Evolutionary conservation across 2,888 invertebrate species (phyloP).

Genomic region (Caenorhabditis sulstoni): DNA sequence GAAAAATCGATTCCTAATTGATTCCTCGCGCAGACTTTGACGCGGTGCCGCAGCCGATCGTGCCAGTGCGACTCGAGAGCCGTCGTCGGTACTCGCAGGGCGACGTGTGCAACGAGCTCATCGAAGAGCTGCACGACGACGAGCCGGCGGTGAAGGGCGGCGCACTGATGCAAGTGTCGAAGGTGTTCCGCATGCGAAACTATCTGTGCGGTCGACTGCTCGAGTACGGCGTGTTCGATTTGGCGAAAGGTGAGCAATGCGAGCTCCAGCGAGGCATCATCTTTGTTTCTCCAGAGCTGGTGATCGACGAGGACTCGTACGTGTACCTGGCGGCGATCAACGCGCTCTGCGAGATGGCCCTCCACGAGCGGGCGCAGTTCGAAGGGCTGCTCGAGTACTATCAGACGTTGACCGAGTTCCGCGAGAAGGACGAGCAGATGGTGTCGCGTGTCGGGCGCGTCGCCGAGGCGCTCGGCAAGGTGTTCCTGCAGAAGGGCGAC

Average conservation of each 20-base stretch:
- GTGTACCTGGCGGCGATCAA: slow-evolving; percentile 75
- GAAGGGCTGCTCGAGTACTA: slow-evolving; percentile 63
- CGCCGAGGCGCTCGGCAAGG: slow-evolving; percentile 71
- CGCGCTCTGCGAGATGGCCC: slow-evolving; percentile 71
- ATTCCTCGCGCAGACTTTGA: neutral
- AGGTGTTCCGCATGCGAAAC: slow-evolving; percentile 23
- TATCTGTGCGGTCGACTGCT: slow-evolving; percentile 28
- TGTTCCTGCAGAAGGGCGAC: slow-evolving; percentile 61
- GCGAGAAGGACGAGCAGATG: slow-evolving; percentile 30
- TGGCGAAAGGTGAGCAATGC: slow-evolving; percentile 46
- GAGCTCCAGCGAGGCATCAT: neutral
- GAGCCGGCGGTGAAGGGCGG: slow-evolving; percentile 57
- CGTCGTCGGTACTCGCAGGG: slow-evolving; percentile 20
- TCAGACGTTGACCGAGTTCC: slow-evolving; percentile 7
- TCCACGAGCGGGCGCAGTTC: slow-evolving; percentile 60
- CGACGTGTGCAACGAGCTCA: slow-evolving; percentile 45
- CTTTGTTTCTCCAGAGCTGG: slow-evolving; percentile 38
- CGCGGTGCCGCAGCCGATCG: too few relatives aligned
- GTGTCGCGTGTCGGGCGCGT: slow-evolving; percentile 60
- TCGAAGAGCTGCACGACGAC: slow-evolving; percentile 53
- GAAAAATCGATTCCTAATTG: neutral
- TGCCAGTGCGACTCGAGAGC: slow-evolving; percentile 15
- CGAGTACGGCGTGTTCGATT: slow-evolving; percentile 39
- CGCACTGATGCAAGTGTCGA: slow-evolving; percentile 49
- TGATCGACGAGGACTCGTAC: slow-evolving; percentile 70